Evolutionary conservation across 2,113 vertebrate species (phyloP).

Genomic region (Poeciliopsis occidentalis): DNA sequence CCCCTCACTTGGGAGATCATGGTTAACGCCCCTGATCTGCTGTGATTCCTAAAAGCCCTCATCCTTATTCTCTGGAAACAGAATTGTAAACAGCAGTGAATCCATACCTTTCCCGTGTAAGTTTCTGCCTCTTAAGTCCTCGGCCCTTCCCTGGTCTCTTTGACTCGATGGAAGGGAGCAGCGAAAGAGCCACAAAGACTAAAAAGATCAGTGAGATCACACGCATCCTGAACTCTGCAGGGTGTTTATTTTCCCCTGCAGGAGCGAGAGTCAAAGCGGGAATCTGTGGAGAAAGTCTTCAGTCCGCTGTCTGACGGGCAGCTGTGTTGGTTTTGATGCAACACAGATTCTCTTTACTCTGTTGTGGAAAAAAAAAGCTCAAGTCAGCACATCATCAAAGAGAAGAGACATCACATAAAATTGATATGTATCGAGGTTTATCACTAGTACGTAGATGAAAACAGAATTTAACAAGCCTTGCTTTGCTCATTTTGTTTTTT

Average conservation of each 20-base stretch:
- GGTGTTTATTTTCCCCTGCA: constrained; percentile 20
- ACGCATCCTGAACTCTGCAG: constrained; percentile 59
- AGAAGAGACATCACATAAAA: constrained; percentile 10
- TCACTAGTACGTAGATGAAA: background rate
- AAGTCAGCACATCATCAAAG: constrained; percentile 33
- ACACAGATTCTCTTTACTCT: constrained; percentile 39
- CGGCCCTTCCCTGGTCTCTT: constrained; percentile 67
- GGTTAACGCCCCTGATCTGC: constrained; percentile 62
- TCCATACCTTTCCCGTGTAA: constrained; percentile 55
- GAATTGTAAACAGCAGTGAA: background rate
- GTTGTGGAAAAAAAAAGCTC: constrained; percentile 5
- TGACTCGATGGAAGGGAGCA: constrained; percentile 79
- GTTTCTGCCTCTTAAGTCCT: constrained; percentile 67
- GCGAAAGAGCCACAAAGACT: constrained; percentile 79
- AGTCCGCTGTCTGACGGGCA: constrained; percentile 7
- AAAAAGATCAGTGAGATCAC: constrained; percentile 69
- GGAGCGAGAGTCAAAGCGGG: constrained; percentile 34
- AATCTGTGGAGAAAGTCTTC: constrained; percentile 19
- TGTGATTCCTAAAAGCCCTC: constrained; percentile 45
- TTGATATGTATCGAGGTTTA: constrained; percentile 5
- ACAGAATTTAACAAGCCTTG: background rate
- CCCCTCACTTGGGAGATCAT: background rate
- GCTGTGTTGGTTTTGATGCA: constrained; percentile 36
- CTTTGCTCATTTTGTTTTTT: background rate
- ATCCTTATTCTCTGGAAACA: constrained; percentile 52